Evolutionary conservation across 1,140 invertebrate genomes (phyloP).

Genomic region (Venustaconcha ellipsiformis): DNA sequence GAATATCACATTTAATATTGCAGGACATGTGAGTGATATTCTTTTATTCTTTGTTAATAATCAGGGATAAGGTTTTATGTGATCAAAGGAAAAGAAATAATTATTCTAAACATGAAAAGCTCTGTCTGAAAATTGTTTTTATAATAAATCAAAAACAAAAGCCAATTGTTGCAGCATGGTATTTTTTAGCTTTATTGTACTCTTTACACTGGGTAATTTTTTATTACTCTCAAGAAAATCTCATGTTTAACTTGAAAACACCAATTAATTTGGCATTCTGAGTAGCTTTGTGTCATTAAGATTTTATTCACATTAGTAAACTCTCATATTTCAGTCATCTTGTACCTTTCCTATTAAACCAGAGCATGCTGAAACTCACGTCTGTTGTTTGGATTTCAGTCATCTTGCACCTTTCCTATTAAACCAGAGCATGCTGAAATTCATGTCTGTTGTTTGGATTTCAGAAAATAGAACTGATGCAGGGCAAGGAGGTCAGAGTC

Average conservation of each 20-base stretch:
- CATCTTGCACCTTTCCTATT: background rate
- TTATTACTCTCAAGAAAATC: background rate
- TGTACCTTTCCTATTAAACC: background rate
- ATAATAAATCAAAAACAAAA: no score
- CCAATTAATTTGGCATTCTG: background rate
- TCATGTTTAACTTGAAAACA: slow-evolving; percentile 3
- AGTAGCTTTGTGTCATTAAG: background rate
- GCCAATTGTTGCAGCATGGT: no score
- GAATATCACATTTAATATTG: slow-evolving; percentile 14
- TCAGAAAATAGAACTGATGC: slow-evolving; percentile 27
- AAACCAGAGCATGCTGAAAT: background rate
- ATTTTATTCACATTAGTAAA: slow-evolving; percentile 5
- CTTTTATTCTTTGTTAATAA: no score
- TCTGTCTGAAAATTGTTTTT: no score
- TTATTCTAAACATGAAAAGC: no score
- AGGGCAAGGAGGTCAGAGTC: slow-evolving; percentile 18
- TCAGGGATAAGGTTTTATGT: no score
- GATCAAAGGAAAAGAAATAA: no score
- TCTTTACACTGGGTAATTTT: no score
- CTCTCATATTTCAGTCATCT: background rate
- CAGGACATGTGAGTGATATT: slow-evolving; percentile 14
- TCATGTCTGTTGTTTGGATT: slow-evolving; percentile 4
- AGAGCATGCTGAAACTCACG: background rate
- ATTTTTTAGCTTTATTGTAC: no score
- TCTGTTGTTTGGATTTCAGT: slow-evolving; percentile 20